Percentiles rank a stretch among this genome's conserved stretches.
Evolutionary conservation across 1,140 invertebrate genomes (phyloP).

Genomic region (Oscheius sp.): DNA sequence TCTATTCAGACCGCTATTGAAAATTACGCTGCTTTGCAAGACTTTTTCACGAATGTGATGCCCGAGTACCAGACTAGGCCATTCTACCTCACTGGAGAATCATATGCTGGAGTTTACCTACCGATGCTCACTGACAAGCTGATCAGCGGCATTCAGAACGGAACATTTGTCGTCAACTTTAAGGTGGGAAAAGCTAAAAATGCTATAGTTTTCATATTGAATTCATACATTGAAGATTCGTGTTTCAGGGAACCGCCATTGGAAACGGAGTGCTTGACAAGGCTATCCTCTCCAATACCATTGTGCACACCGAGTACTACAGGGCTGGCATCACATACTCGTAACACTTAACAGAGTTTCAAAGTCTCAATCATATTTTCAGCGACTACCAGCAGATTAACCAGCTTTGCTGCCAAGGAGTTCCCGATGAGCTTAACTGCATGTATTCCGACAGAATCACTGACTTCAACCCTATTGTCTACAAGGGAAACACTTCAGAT

Average conservation of each 20-base stretch:
- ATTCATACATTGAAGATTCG: not conserved
- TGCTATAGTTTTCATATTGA: too few species aligned
- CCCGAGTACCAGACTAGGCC: slow-evolving; percentile 63
- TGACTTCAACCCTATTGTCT: slow-evolving; percentile 16
- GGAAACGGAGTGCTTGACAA: slow-evolving; percentile 41
- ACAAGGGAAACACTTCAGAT: slow-evolving; percentile 16
- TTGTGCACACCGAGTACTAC: slow-evolving; percentile 37
- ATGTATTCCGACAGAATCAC: slow-evolving; percentile 14
- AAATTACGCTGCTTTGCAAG: slow-evolving; percentile 64
- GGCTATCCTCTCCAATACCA: slow-evolving; percentile 18
- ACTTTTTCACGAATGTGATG: slow-evolving; percentile 66
- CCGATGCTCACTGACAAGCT: slow-evolving; percentile 65
- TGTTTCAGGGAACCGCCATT: slow-evolving; percentile 25
- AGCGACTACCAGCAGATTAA: slow-evolving; percentile 1
- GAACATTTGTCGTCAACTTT: slow-evolving; percentile 31
- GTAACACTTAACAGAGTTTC: not conserved
- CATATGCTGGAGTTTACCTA: slow-evolving; percentile 63
- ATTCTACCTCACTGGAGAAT: slow-evolving; percentile 64
- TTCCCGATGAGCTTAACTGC: slow-evolving; percentile 21
- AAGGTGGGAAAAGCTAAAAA: slow-evolving; percentile 15
- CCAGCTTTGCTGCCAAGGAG: not conserved
- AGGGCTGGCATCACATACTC: slow-evolving; percentile 20
- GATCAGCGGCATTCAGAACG: slow-evolving; percentile 44
- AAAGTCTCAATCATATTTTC: not conserved
- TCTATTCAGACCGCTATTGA: slow-evolving; percentile 58